Percentiles rank a stretch among this genome's conserved stretches.
phyloP scores from a whole-genome alignment of 2,797 vertebrate species.

The Otolemur crassicaudatus region DNA sequence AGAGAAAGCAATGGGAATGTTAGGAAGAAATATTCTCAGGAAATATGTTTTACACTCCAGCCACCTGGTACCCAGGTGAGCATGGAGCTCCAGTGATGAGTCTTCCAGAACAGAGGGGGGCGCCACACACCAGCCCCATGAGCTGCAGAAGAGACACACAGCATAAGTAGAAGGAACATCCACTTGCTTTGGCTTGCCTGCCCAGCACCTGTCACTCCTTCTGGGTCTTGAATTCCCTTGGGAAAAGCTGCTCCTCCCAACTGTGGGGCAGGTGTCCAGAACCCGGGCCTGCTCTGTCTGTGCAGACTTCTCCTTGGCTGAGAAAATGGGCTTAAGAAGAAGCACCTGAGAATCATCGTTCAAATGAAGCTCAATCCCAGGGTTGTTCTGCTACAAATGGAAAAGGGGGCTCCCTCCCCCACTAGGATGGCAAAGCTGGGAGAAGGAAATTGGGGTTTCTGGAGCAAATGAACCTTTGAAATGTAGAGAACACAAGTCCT shows the following conservation, averaged over 20 bases:
- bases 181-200: not conserved
- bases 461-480: not conserved
- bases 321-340: not conserved
- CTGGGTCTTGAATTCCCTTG: not conserved
- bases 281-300: not conserved
- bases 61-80: not conserved
- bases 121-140: fast-evolving
- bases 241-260: not conserved
- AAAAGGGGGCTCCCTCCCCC: not conserved
- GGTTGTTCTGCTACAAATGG: not conserved
- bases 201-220: not conserved
- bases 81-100: not conserved
- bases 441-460: not conserved
- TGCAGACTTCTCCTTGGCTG: fast-evolving
- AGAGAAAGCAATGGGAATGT: not conserved
- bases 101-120: not conserved
- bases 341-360: not conserved
- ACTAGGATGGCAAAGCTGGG: not conserved
- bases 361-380: not conserved
- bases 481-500: not conserved
- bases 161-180: too few relatives aligned
- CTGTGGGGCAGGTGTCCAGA: not conserved
- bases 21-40: not conserved
- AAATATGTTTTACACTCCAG: not conserved
- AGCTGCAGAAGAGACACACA: not conserved